Evolutionary conservation across 1,140 invertebrate genomes (phyloP).

Genomic region (Phenacoccus solenopsis): DNA sequence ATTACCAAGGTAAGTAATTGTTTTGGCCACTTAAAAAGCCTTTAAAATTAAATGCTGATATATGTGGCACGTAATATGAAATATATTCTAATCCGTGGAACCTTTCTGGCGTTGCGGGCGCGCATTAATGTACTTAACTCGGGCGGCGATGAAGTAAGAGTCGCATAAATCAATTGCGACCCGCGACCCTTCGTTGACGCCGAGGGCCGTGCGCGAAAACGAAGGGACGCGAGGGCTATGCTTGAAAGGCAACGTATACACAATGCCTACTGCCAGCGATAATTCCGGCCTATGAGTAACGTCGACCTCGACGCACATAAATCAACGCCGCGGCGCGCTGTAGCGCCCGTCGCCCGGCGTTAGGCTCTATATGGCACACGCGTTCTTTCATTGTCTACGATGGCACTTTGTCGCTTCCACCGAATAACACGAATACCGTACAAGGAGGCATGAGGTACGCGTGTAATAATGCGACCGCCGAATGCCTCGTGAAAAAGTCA

Average conservation of each 20-base stretch:
- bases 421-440: constrained; percentile 9
- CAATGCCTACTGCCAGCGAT: constrained; percentile 9
- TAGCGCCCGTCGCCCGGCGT: background rate
- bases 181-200: background rate
- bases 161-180: constrained; percentile 15
- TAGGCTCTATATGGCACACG: constrained; percentile 6
- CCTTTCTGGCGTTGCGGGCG: background rate
- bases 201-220: background rate
- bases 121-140: constrained; percentile 12
- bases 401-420: constrained; percentile 12
- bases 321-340: background rate
- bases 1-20: constrained; percentile 6
- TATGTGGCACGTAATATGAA: constrained; percentile 14
- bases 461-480: background rate
- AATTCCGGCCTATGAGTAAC: constrained; percentile 7
- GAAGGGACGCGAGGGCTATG: background rate
- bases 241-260: background rate
- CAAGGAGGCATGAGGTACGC: constrained; percentile 9
- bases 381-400: constrained; percentile 13
- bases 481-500: background rate
- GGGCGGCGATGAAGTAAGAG: constrained; percentile 2
- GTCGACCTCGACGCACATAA: constrained; percentile 12
- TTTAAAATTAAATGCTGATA: constrained; percentile 18
- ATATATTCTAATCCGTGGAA: constrained; percentile 11
- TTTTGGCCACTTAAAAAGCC: constrained; percentile 13